Evolutionary conservation across 2,888 invertebrate species (phyloP), one percentile per base, ranked within the genome.

Genomic region (Plebejus argus): DNA sequence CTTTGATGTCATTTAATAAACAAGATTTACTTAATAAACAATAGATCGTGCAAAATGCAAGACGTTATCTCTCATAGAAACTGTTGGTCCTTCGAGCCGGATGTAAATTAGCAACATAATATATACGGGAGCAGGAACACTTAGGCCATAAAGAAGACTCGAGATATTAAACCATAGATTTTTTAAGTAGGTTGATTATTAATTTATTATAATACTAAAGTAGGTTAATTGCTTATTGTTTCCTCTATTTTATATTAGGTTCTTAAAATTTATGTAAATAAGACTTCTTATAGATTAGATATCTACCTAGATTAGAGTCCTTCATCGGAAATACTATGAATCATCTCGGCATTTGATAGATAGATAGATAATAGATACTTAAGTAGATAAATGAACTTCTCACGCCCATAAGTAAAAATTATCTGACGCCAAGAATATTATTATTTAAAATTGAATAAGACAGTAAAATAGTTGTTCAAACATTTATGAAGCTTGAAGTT

Each of bases 71-170:
- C 0, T 45, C 45, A 45, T 3, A n/a, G 18, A 7, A 56, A 56
- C 56, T 71, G 70, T 76, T 72, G 74, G 10, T 49, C 10, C 23
- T 15, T 49, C 20, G 23, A 77, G 53, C 5, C 33, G 33, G 28
- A 58, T 28, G 8, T 56, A 58, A 56, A 71, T n/a, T 49, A 45
- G 7, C 15, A 18, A 56, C 56, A 35, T 35, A 33, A 33, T 39
- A 39, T 8, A 2, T 28, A 2, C 28, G 1, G 7, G 0, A 39
- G 8, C 8, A 39, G 39, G 39, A 3, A 39, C 39, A 39, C 39
- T 39, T 10, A 10, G 18, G 53, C 53, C 18, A 5, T 53, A 1
- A 18, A 53, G 18, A 6, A 5, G 4, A 53, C 15, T 15, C 4
- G 18, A 53, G 1, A 53, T 18, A 39, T 39, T 39, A 0, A 39